These are phyloP conservation scores for Phyllotreta cruciferae DNA, from an alignment of 2,888 invertebrate species.

Conservation along the genomic window DNA sequence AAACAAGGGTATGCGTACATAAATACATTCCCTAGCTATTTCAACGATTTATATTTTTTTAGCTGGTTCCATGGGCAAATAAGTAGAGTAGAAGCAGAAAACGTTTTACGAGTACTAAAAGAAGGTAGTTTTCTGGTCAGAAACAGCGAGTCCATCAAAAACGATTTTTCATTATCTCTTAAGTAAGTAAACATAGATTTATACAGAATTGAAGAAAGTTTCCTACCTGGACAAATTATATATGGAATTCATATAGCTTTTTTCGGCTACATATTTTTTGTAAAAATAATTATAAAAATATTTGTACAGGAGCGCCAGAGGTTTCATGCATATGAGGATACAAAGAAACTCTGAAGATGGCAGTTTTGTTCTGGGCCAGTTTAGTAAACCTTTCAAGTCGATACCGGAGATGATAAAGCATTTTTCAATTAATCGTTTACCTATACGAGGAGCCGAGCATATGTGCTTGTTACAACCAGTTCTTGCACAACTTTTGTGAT, in stretches of 20 bases:
- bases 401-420: constrained; percentile 96
- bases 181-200: constrained; percentile 74
- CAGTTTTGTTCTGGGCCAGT: constrained; percentile 89
- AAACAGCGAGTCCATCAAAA: constrained; percentile 91
- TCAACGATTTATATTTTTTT: constrained; percentile 17
- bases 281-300: constrained; percentile 12
- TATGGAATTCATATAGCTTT: too few species aligned
- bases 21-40: not conserved
- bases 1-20: constrained; percentile 76
- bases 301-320: constrained; percentile 82
- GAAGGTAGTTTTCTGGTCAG: constrained; percentile 95
- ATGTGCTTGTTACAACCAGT: constrained; percentile 94
- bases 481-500: constrained; percentile 79
- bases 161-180: constrained; percentile 91
- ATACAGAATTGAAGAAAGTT: too few species aligned
- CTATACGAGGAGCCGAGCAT: constrained; percentile 94
- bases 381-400: constrained; percentile 89
- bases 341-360: constrained; percentile 77
- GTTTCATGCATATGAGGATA: constrained; percentile 97
- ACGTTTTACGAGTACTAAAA: constrained; percentile 78
- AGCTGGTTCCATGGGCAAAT: constrained; percentile 97
- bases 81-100: constrained; percentile 89
- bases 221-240: too few species aligned
- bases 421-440: constrained; percentile 90
- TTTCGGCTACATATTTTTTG: constrained; percentile 2